A percentile compares a stretch with the other conserved stretches of the same genome.
Conservation (phyloP, 2,113 vertebrate genomes). For the Balaeniceps rex region DNA sequence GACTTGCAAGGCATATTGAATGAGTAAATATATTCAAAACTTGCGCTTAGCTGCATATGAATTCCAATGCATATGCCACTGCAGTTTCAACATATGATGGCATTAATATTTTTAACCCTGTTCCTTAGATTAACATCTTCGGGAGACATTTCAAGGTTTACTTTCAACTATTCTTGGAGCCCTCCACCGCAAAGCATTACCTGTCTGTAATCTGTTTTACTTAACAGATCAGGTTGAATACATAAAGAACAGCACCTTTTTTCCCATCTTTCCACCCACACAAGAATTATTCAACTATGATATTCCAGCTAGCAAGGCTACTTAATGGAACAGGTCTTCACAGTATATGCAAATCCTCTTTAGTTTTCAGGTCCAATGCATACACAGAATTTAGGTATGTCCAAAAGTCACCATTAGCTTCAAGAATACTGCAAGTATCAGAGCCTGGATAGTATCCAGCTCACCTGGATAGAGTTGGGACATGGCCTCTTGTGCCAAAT, state of each 20-base stretch:
- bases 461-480: background rate
- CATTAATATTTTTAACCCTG: slow-evolving; percentile 26
- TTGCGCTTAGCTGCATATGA: background rate
- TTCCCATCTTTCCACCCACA: background rate
- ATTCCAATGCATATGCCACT: background rate
- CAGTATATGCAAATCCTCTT: background rate
- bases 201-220: slow-evolving; percentile 21
- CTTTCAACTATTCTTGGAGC: slow-evolving; percentile 10
- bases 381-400: background rate
- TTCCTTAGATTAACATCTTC: background rate
- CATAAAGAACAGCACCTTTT: background rate
- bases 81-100: background rate
- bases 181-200: slow-evolving; percentile 20
- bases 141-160: slow-evolving; percentile 20
- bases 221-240: slow-evolving; percentile 32
- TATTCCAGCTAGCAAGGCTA: background rate
- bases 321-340: background rate
- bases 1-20: background rate
- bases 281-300: background rate
- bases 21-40: background rate
- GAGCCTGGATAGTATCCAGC: background rate
- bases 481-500: background rate
- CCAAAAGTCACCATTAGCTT: background rate
- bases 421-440: background rate
- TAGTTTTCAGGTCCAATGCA: background rate